Conservation (phyloP, 2,797 vertebrate genomes). For the Zalophus californianus region DNA sequence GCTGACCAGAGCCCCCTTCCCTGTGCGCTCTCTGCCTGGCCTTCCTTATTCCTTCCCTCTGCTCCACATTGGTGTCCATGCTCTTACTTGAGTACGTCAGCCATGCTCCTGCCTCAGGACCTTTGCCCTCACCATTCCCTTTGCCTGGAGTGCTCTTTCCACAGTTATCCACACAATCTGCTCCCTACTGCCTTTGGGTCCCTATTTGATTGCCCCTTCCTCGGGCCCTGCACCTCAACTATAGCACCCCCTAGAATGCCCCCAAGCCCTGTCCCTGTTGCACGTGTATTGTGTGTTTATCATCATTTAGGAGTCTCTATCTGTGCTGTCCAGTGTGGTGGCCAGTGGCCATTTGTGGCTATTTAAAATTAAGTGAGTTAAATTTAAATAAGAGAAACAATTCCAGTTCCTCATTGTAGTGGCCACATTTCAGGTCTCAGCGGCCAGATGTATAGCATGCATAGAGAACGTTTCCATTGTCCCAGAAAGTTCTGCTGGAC, state of each 20-base stretch:
- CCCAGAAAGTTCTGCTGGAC: neutral
- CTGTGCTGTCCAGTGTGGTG: neutral
- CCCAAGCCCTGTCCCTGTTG: neutral
- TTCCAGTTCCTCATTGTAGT: neutral
- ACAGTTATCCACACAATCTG: too few relatives aligned
- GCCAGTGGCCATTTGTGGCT: neutral
- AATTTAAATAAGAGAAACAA: neutral
- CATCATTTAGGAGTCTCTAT: neutral
- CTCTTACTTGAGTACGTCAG: neutral
- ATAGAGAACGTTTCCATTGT: too few relatives aligned
- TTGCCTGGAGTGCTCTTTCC: neutral
- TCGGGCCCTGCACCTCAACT: neutral
- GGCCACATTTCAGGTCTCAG: neutral
- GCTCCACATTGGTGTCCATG: neutral
- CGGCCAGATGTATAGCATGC: fast-evolving
- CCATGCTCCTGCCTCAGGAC: neutral
- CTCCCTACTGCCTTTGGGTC: neutral
- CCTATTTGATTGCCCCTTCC: neutral
- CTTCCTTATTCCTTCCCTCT: too few relatives aligned
- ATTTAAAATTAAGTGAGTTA: neutral
- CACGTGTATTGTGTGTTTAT: neutral
- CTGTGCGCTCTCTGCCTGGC: neutral
- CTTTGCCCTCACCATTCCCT: neutral
- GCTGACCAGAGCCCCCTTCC: neutral
- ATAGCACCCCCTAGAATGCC: neutral